These are phyloP conservation scores for Heliconius hewitsoni DNA, from an alignment of 1,140 invertebrate genomes.

Conservation along the genomic window DNA sequence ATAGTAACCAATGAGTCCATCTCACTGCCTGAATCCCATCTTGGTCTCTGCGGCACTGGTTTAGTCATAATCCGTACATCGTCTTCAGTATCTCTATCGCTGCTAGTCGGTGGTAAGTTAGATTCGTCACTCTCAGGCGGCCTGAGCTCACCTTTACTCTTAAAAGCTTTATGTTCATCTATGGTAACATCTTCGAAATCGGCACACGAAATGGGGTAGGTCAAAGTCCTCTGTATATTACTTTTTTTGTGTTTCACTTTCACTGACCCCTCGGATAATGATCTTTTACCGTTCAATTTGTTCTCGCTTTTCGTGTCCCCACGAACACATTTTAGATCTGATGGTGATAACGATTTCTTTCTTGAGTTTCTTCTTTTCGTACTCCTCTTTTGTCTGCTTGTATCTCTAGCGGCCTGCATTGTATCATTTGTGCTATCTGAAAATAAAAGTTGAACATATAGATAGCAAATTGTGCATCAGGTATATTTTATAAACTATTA, in stretches of 20 bases:
- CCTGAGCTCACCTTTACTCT: slow-evolving; percentile 55
- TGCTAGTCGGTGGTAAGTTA: slow-evolving; percentile 71
- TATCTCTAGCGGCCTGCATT: slow-evolving; percentile 73
- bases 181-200: slow-evolving; percentile 65
- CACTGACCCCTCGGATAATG: slow-evolving; percentile 77
- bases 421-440: slow-evolving; percentile 70
- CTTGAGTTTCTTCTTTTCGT: slow-evolving; percentile 78
- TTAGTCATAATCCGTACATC: slow-evolving; percentile 58
- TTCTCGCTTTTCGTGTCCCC: slow-evolving; percentile 61
- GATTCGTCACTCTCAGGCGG: slow-evolving; percentile 74
- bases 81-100: slow-evolving; percentile 74
- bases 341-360: slow-evolving; percentile 80
- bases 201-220: slow-evolving; percentile 71
- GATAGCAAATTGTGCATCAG: too few relatives aligned
- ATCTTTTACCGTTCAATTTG: slow-evolving; percentile 69
- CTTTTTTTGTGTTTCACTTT: slow-evolving; percentile 78
- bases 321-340: slow-evolving; percentile 72
- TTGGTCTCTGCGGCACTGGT: slow-evolving; percentile 55
- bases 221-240: slow-evolving; percentile 76
- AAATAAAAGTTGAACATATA: slow-evolving; percentile 31
- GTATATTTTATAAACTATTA: too few relatives aligned
- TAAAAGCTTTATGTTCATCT: slow-evolving; percentile 60
- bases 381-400: slow-evolving; percentile 71
- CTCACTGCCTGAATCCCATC: slow-evolving; percentile 77
- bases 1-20: slow-evolving; percentile 77